These are phyloP conservation scores for Pelvicachromis taeniatus DNA, from an alignment of 2,113 vertebrate genomes.

Conservation along the genomic window DNA sequence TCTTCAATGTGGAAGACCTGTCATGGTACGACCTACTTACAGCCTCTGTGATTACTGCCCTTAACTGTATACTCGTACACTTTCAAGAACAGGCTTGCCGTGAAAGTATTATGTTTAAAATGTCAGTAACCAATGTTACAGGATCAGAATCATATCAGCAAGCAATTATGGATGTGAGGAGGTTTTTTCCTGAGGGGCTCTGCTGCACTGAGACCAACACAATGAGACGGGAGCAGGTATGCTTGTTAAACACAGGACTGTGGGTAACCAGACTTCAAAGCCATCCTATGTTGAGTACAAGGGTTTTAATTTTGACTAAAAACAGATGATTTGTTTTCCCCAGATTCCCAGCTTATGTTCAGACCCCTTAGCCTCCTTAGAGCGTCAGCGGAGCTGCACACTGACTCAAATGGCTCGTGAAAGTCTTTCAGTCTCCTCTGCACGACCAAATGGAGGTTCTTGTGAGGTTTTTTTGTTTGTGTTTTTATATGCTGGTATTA, in stretches of 20 bases:
- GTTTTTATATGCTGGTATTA: neutral
- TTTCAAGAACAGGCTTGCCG: neutral
- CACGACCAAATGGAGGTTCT: neutral
- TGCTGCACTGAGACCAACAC: conserved; percentile 45
- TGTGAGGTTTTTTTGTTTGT: neutral
- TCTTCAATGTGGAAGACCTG: conserved; percentile 62
- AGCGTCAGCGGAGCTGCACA: conserved; percentile 4
- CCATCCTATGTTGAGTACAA: neutral
- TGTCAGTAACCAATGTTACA: conserved; percentile 6
- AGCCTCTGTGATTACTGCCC: conserved; percentile 64
- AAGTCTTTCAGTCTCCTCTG: neutral
- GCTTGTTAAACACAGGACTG: neutral
- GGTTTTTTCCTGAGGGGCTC: conserved; percentile 73
- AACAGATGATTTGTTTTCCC: neutral
- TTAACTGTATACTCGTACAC: neutral
- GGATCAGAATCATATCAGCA: conserved; percentile 64
- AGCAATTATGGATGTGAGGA: conserved; percentile 65
- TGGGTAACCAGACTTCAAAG: neutral
- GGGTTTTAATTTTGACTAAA: neutral
- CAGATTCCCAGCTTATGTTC: conserved; percentile 30
- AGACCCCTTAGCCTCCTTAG: conserved; percentile 19
- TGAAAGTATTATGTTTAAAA: neutral
- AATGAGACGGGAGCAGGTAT: conserved; percentile 65
- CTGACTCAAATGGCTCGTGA: neutral
- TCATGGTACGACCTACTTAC: conserved; percentile 49